Percentiles rank a stretch among this genome's conserved stretches.
Evolutionary conservation across 2,797 vertebrate species (phyloP).

Genomic region (Paguma larvata): DNA sequence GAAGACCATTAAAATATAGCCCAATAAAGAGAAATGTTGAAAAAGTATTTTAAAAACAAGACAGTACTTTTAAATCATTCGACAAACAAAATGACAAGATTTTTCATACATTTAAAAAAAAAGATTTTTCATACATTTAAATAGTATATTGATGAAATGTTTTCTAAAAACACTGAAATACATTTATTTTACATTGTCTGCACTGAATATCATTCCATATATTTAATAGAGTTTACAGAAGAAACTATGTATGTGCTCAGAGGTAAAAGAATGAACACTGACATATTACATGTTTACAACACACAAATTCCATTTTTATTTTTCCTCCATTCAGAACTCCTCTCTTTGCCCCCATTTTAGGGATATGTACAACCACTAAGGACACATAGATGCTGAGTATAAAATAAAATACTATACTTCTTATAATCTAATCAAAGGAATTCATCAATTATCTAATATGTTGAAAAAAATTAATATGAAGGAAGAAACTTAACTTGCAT

Average conservation of each 20-base stretch:
- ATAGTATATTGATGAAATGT: conserved; percentile 18
- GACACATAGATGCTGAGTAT: neutral
- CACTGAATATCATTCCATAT: conserved; percentile 24
- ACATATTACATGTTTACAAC: neutral
- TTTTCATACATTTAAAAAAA: neutral
- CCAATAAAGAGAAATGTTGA: neutral
- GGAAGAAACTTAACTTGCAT: conserved; percentile 6
- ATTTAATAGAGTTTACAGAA: conserved; percentile 14
- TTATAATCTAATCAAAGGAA: conserved; percentile 40
- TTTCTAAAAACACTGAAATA: conserved; percentile 51
- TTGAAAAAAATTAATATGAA: conserved; percentile 41
- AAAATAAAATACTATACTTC: conserved; percentile 13
- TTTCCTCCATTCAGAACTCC: conserved; percentile 27
- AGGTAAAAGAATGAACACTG: conserved; percentile 52
- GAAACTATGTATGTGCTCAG: neutral
- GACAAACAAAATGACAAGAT: neutral
- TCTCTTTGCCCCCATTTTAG: conserved; percentile 26
- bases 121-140: conserved; percentile 18
- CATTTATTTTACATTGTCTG: conserved; percentile 12
- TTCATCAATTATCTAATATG: neutral
- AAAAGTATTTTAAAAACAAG: neutral
- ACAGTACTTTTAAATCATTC: neutral
- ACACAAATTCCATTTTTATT: conserved; percentile 14
- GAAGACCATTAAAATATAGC: neutral
- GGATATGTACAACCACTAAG: conserved; percentile 4